These are phyloP conservation scores for Galeopterus variegatus DNA, from an alignment of 2,113 vertebrate genomes.

Conservation along the genomic window DNA sequence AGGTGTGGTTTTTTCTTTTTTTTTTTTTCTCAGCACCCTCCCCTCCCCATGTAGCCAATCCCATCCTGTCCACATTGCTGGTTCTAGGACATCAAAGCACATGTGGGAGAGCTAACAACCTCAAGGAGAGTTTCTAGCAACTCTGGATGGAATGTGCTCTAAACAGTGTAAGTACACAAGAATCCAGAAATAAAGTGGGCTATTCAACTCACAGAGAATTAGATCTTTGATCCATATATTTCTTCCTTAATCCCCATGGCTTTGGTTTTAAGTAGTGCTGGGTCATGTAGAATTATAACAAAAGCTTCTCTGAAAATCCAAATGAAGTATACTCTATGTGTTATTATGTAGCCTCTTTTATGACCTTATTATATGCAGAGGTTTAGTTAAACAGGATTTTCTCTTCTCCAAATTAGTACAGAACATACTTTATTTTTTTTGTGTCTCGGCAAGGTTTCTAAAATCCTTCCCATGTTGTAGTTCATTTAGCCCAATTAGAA, in stretches of 20 bases:
- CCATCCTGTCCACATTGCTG: not conserved
- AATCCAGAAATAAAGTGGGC: not conserved
- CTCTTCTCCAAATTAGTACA: conserved; percentile 71
- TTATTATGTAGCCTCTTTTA: conserved; percentile 59
- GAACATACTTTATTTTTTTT: conserved; percentile 69
- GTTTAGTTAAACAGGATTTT: conserved; percentile 74
- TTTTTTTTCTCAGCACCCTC: not conserved
- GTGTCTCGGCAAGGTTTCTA: conserved; percentile 69
- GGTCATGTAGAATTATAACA: conserved; percentile 67
- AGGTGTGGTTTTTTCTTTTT: not conserved
- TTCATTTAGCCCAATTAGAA: conserved; percentile 84
- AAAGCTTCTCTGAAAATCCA: conserved; percentile 71
- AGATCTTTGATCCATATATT: conserved; percentile 70
- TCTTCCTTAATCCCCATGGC: conserved; percentile 37
- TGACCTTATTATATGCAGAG: conserved; percentile 67
- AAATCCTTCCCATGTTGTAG: conserved; percentile 71
- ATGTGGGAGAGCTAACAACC: not conserved
- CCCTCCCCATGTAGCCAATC: not conserved
- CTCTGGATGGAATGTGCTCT: not conserved
- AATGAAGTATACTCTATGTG: conserved; percentile 57
- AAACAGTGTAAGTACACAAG: conserved; percentile 10
- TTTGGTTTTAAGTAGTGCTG: conserved; percentile 67
- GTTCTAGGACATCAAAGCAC: not conserved
- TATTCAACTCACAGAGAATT: not conserved
- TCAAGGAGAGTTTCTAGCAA: not conserved